Evolutionary conservation across 2,113 vertebrate genomes (phyloP), one percentile per base, ranked within the genome.

Genomic region (Callocephalon fimbriatum): DNA sequence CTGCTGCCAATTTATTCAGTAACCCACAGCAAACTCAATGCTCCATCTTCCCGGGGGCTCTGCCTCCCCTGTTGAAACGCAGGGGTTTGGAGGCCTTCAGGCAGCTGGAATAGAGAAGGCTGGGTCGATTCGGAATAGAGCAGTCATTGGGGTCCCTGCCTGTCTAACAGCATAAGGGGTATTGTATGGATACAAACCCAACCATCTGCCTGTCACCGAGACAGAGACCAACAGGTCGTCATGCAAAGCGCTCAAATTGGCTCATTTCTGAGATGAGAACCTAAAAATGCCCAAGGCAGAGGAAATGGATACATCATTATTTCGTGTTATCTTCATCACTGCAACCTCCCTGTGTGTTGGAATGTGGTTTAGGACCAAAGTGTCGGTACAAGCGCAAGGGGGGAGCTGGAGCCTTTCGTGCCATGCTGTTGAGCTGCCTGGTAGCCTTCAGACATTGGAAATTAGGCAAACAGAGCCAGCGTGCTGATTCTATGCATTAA

Each of bases 381-480:
- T 10, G 3, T 21, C 19, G 0, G 42, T 2, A 0, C 47, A 4
- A 31, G 9, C 3, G 37, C 22, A 6, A 0, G 2, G 37, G 32
- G 72, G 63, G 35, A 67, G 12, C 68, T 12, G 44, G 62, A 76
- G 96, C 67, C 51, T 61, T 29, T 54, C 11, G 29, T 66, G 84
- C n/a, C 61, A 6, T 40, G 82, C 92, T 73, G 54, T 70, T 51
- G 92, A 53, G 94, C 75, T 72, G 94, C 95, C 89, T 77, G 37
- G 77, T 47, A 95, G 87, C 96, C 92, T 94, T 61, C 88, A 63
- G 94, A 54, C 88, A 54, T 32, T 56, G 72, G 88, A 88, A 76
- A 96, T 20, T 35, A 93, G 78, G 95, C 94, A 93, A 97, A 93
- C 90, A 94, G 97, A 95, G 91, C 93, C 15, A 68, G 66, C 21